phyloP scores from a whole-genome alignment of 1,140 invertebrate species.

The Atta texana region DNA sequence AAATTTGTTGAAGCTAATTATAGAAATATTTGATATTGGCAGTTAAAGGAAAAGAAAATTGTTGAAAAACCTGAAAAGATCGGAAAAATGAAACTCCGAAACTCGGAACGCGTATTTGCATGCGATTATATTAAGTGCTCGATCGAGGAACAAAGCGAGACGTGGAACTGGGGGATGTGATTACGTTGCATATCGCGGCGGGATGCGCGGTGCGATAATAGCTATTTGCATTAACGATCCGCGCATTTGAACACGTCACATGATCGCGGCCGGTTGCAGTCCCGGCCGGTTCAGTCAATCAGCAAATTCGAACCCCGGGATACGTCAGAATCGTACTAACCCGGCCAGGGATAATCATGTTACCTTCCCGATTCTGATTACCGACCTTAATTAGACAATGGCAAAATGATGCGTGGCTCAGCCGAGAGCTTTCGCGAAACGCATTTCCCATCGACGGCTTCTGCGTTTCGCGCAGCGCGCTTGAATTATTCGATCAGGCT shows the following conservation, averaged over 20 bases:
- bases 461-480: constrained; percentile 77
- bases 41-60: neutral
- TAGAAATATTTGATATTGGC: no score
- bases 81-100: neutral
- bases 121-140: constrained; percentile 29
- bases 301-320: constrained; percentile 71
- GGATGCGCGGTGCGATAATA: constrained; percentile 74
- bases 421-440: constrained; percentile 78
- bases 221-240: constrained; percentile 79
- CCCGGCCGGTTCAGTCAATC: constrained; percentile 77
- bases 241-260: constrained; percentile 58
- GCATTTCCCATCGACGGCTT: constrained; percentile 69
- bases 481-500: constrained; percentile 81
- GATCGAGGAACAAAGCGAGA: constrained; percentile 50
- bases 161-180: constrained; percentile 59
- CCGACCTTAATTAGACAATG: constrained; percentile 83
- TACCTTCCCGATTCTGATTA: constrained; percentile 83
- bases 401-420: constrained; percentile 79
- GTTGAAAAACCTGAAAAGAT: neutral
- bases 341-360: constrained; percentile 80
- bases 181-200: constrained; percentile 62
- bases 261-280: constrained; percentile 74
- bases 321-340: constrained; percentile 80
- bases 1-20: constrained; percentile 29
- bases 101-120: neutral